Evolutionary conservation across 2,888 invertebrate genomes (phyloP).

Genomic region (Tineola bisselliella): DNA sequence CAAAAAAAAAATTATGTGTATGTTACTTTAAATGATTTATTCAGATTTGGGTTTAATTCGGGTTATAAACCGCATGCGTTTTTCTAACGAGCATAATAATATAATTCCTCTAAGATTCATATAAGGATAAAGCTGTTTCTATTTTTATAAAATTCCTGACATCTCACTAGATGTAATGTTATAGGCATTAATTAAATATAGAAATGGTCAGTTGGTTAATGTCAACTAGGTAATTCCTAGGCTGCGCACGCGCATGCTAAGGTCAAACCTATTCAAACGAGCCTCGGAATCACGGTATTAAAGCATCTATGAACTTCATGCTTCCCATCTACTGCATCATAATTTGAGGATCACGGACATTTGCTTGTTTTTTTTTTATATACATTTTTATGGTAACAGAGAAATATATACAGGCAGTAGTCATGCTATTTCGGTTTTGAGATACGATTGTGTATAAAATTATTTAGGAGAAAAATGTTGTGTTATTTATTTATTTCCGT

Average conservation of each 20-base stretch:
- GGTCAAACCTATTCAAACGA: neutral
- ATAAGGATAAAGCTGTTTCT: neutral
- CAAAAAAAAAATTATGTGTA: no score
- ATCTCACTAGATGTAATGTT: neutral
- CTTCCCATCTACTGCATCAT: neutral
- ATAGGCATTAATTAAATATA: neutral
- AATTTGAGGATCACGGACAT: neutral
- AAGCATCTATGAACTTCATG: neutral
- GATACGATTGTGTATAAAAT: no score
- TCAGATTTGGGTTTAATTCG: no score
- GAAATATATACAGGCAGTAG: no score
- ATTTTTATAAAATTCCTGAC: neutral
- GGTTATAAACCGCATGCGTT: no score
- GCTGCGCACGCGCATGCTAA: constrained; percentile 3
- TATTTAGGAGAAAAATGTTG: no score
- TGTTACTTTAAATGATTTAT: no score
- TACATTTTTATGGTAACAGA: no score
- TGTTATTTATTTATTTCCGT: no score
- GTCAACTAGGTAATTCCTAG: constrained; percentile 6
- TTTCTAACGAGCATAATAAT: neutral
- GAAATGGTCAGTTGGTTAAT: constrained; percentile 12
- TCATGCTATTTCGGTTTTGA: no score
- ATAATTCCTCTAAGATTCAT: neutral
- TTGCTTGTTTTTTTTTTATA: neutral
- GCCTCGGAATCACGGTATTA: constrained; percentile 4